phyloP scores from a whole-genome alignment of 2,797 vertebrate species.

The Danio kyathit region DNA sequence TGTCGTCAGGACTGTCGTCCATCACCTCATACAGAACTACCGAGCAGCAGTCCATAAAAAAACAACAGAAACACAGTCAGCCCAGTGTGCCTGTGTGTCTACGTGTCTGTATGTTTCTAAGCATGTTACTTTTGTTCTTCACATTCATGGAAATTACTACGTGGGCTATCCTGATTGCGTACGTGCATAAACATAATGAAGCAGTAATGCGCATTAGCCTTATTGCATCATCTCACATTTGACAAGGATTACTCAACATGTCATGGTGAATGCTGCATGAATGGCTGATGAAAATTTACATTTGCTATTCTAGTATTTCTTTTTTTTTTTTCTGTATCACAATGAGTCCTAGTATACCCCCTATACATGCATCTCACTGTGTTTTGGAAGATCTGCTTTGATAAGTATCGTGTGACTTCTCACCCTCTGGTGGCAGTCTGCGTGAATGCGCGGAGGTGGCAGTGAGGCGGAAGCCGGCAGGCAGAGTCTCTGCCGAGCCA shows the following conservation, averaged over 20 bases:
- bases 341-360: not conserved
- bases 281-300: too few relatives aligned
- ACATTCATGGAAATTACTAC: too few relatives aligned
- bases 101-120: not conserved
- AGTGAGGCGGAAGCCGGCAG: slow-evolving; percentile 95
- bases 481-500: slow-evolving; percentile 95
- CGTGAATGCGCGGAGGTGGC: slow-evolving; percentile 92
- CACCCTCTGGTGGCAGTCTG: slow-evolving; percentile 92
- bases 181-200: too few relatives aligned
- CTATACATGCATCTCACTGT: not conserved
- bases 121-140: not conserved
- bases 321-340: too few relatives aligned
- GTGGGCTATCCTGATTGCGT: too few relatives aligned
- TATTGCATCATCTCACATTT: too few relatives aligned
- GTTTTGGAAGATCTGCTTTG: not conserved
- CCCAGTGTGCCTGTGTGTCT: not conserved
- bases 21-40: slow-evolving; percentile 82
- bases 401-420: slow-evolving; percentile 12
- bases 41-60: slow-evolving; percentile 69
- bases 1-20: slow-evolving; percentile 83
- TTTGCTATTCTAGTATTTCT: too few relatives aligned
- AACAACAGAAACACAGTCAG: slow-evolving; percentile 71
- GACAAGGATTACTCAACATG: too few relatives aligned
- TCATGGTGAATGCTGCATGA: too few relatives aligned
- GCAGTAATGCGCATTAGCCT: too few relatives aligned